Base-by-base conservation (phyloP, 2,888 invertebrate genomes). In the Matsumyia berberina region DNA sequence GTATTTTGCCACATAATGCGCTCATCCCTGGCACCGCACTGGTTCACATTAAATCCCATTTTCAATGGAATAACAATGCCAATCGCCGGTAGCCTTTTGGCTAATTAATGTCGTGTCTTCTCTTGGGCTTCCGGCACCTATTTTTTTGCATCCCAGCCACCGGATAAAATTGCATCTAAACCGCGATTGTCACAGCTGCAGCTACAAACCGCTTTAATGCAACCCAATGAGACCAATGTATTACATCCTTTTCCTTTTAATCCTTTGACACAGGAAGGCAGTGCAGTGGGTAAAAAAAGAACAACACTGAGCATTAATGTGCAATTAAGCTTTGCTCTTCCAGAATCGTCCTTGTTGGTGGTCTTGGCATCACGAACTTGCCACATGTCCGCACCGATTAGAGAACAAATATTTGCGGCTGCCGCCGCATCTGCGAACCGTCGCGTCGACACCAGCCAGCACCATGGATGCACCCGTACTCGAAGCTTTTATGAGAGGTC, bases 371-470 rank as follows among this genome's bases (percentile, higher is more conserved):
- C 64, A 62, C 33, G 39, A 51, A 51, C 55, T 70, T 57, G 58
- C 80, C 69, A 70, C 66, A 85, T 85, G 76, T 72, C 69, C 74
- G 70, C 74, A 76, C 58, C 51, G 85, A 70, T 80, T 79, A 79
- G 58, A 69, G 46, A 11, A 60, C 80, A 85, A 85, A 85, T 80
- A 80, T 85, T 85, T 85, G 80, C 37, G 85, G 74, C 60, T 49
- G 24, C 58, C 57, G 64, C 39, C 44, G 72, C 74, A 70, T 85
- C 66, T 74, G 74, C 51, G 70, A 49, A n/a, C 69, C 64, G 58
- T 77, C 66, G 19, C 64, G 64, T 77, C 72, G 19, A 3, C 77
- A 24, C 31, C 17, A 33, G 31, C 11, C 19, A 53, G 5, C 46
- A 17, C 12, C 39, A 31, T 42, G 42, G 9, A 24, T 33, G 57